Percentiles rank a stretch among this genome's conserved stretches.
phyloP scores from a whole-genome alignment of 1,140 invertebrate genomes.

The Tetramorium simillimum region DNA sequence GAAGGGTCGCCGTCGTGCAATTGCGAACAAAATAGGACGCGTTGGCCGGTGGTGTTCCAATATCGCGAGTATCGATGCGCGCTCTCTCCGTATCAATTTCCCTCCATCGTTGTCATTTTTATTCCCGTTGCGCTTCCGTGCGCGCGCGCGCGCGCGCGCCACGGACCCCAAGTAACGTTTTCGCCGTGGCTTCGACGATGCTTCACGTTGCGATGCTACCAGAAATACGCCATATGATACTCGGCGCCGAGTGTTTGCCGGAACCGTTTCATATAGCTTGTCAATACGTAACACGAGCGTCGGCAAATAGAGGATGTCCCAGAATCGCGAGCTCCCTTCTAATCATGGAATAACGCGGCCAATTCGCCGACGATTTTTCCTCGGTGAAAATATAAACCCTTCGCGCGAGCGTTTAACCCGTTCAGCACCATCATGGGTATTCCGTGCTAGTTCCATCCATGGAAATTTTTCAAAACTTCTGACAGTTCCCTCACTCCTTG shows the following conservation, averaged over 20 bases:
- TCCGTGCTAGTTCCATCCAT: no score
- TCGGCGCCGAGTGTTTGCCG: conserved; percentile 14
- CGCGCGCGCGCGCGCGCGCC: no score
- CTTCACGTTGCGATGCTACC: background rate
- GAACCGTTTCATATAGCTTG: conserved; percentile 33
- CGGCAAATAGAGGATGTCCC: conserved; percentile 7
- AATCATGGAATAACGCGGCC: background rate
- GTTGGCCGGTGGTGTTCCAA: background rate
- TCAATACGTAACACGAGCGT: conserved; percentile 27
- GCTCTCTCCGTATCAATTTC: conserved; percentile 11
- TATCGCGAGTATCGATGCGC: background rate
- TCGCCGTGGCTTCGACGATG: background rate
- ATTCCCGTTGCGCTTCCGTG: background rate
- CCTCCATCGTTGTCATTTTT: background rate
- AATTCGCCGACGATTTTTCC: background rate
- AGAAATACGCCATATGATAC: conserved; percentile 36
- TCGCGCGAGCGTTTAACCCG: background rate
- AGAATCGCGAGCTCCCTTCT: background rate
- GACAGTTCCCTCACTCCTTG: no score
- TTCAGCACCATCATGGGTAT: no score
- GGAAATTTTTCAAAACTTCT: no score
- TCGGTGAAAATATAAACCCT: background rate
- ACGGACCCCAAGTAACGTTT: background rate
- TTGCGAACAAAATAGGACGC: conserved; percentile 7
- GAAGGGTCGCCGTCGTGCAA: background rate